Percentiles rank a stretch among this genome's conserved stretches.
phyloP scores from a whole-genome alignment of 2,797 vertebrate species.

The Basileuterus tristriatus region DNA sequence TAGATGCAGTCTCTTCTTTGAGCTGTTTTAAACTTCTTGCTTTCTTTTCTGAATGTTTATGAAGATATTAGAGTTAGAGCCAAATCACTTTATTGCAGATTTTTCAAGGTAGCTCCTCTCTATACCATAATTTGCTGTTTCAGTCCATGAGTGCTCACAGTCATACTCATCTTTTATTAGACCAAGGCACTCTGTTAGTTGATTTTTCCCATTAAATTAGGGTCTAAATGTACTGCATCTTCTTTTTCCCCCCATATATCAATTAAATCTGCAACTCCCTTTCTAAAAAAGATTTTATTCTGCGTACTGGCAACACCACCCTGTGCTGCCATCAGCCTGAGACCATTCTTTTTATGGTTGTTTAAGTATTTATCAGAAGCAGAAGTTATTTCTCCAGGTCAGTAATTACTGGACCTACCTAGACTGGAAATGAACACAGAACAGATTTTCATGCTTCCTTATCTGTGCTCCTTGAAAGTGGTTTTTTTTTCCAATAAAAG shows the following conservation, averaged over 20 bases:
- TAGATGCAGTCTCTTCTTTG: background rate
- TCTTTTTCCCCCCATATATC: background rate
- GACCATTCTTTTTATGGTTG: background rate
- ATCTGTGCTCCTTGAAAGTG: background rate
- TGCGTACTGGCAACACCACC: background rate
- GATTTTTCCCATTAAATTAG: background rate
- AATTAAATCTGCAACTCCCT: background rate
- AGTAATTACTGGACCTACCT: background rate
- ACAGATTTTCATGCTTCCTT: background rate
- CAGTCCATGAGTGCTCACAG: background rate
- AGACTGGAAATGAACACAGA: background rate
- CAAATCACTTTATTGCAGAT: background rate
- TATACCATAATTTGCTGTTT: background rate
- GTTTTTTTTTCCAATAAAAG: background rate
- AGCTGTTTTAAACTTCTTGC: background rate
- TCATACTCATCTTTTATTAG: background rate
- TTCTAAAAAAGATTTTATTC: background rate
- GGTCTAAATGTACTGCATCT: background rate
- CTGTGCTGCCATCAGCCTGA: background rate
- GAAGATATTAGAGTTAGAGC: background rate
- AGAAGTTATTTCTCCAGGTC: conserved; percentile 32
- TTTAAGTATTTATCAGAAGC: conserved; percentile 38
- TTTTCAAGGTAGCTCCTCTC: background rate
- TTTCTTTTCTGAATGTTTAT: background rate
- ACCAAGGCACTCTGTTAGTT: background rate